Conservation (phyloP, 2,888 invertebrate genomes). For the Argyresthia goedartella region DNA sequence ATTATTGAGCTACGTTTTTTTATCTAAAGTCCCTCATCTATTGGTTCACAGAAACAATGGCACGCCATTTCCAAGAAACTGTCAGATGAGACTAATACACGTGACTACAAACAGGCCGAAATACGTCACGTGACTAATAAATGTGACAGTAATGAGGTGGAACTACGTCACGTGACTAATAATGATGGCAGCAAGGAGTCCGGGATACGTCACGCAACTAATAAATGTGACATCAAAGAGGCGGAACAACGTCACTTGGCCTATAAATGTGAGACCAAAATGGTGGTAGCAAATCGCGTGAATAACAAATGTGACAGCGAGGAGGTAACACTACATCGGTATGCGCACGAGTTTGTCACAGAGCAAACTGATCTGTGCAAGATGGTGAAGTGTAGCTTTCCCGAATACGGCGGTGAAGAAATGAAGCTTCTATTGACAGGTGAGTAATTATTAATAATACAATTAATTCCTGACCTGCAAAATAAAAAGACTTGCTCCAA, state of each 20-base stretch:
- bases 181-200: too few species aligned
- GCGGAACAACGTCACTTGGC: too few species aligned
- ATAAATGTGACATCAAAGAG: background rate
- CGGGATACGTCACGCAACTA: too few species aligned
- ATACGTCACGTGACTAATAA: too few species aligned
- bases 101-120: constrained; percentile 20
- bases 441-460: constrained; percentile 14
- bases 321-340: constrained; percentile 60
- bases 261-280: too few species aligned
- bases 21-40: too few species aligned
- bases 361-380: constrained; percentile 64
- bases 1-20: too few species aligned
- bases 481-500: background rate
- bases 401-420: constrained; percentile 29
- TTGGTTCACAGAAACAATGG: constrained; percentile 65
- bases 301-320: constrained; percentile 7
- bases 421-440: constrained; percentile 67
- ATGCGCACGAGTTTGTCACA: constrained; percentile 73
- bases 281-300: too few species aligned
- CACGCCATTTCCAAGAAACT: constrained; percentile 64
- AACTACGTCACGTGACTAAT: constrained; percentile 42
- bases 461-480: background rate
- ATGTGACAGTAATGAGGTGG: constrained; percentile 11
- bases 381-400: constrained; percentile 64
- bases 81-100: constrained; percentile 9